Percentiles rank a stretch among this genome's conserved stretches.
These are phyloP conservation scores for Matsumurasca onukii DNA, from an alignment of 1,140 invertebrate species.

Conservation along the genomic window DNA sequence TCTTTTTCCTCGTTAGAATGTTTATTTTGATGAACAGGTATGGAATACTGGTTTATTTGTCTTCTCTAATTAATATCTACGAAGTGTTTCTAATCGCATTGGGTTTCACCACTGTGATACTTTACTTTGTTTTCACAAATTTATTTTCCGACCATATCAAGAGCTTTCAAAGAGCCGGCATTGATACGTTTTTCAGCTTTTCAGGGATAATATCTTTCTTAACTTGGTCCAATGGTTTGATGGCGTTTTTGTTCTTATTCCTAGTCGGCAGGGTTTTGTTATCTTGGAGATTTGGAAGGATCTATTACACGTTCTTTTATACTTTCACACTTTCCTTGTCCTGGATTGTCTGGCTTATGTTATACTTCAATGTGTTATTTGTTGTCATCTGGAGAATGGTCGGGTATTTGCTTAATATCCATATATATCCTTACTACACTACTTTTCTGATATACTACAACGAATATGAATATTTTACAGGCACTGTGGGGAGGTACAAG, in stretches of 20 bases:
- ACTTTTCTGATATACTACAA: not conserved
- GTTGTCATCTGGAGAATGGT: not conserved
- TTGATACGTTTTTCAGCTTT: conserved; percentile 5
- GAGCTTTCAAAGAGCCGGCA: not conserved
- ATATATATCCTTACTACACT: conserved; percentile 3
- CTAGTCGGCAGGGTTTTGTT: not conserved
- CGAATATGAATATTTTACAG: too few species aligned
- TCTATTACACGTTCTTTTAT: not conserved
- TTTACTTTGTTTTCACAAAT: not conserved
- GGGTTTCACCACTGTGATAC: not conserved
- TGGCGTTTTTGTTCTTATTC: not conserved
- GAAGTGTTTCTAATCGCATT: not conserved
- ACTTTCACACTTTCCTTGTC: not conserved
- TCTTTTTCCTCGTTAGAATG: not conserved
- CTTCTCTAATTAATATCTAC: not conserved
- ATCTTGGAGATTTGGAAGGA: not conserved
- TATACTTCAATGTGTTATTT: not conserved
- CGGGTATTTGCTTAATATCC: not conserved
- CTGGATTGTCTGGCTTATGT: not conserved
- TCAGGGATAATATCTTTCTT: not conserved
- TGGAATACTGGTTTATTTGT: not conserved
- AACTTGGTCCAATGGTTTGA: not conserved
- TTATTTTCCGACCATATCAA: not conserved
- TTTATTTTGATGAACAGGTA: not conserved
- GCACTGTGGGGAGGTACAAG: too few species aligned